These are phyloP conservation scores for Python bivittatus DNA, from an alignment of 2,113 vertebrate genomes.

Conservation along the genomic window DNA sequence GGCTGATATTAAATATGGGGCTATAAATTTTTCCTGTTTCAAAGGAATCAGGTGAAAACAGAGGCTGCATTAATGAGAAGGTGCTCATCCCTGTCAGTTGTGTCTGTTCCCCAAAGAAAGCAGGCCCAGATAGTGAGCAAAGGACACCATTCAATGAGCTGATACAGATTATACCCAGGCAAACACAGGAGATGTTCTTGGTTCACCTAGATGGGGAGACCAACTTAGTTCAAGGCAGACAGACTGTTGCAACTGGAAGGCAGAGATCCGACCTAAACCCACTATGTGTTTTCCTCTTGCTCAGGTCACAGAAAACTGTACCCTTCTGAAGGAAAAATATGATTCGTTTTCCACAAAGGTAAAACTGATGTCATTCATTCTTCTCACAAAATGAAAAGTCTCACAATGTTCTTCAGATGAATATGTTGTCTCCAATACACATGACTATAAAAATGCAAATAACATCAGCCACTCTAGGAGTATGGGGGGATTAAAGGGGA, in stretches of 20 bases:
- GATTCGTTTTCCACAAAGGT: constrained; percentile 12
- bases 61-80: background rate
- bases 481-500: background rate
- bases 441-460: background rate
- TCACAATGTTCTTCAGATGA: background rate
- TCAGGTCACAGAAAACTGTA: constrained; percentile 4
- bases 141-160: background rate
- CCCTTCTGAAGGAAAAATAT: constrained; percentile 16
- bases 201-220: background rate
- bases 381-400: background rate
- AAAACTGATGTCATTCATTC: background rate
- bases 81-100: background rate
- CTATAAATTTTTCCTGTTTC: background rate
- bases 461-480: background rate
- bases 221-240: background rate
- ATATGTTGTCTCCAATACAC: background rate
- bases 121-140: background rate
- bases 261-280: background rate
- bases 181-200: background rate
- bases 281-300: background rate
- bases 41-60: background rate
- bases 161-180: background rate
- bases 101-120: background rate
- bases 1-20: background rate
- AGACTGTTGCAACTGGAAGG: background rate